Conservation (phyloP, 1,140 invertebrate species). For the Coenobita brevimanus region DNA sequence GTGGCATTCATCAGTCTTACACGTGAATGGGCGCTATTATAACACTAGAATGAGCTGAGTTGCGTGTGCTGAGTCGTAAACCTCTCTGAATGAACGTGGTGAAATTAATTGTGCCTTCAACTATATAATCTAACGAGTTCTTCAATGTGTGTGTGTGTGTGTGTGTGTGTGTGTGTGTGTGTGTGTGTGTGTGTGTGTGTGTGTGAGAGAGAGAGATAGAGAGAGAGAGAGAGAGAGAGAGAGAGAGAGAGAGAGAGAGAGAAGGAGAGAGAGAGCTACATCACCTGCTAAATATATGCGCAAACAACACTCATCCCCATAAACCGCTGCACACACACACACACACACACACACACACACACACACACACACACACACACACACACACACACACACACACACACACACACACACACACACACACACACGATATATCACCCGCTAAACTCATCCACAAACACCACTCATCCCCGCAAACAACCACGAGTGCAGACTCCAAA, state of each 20-base stretch:
- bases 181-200: conserved; percentile 22
- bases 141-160: conserved; percentile 6
- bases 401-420: conserved; percentile 29
- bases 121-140: neutral
- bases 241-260: neutral
- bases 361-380: neutral
- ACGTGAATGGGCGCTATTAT: too few species aligned
- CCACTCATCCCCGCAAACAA: neutral
- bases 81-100: too few species aligned
- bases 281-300: too few species aligned
- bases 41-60: too few species aligned
- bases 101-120: too few species aligned
- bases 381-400: conserved; percentile 29
- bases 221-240: neutral
- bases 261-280: neutral
- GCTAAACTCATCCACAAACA: neutral
- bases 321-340: neutral
- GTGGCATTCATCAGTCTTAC: too few species aligned
- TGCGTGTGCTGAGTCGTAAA: too few species aligned
- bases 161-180: conserved; percentile 22
- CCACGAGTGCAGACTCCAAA: too few species aligned
- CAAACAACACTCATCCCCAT: too few species aligned
- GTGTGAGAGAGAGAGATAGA: neutral
- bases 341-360: neutral
- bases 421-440: neutral